phyloP scores from a whole-genome alignment of 2,113 vertebrate genomes.

The Petaurus breviceps region DNA sequence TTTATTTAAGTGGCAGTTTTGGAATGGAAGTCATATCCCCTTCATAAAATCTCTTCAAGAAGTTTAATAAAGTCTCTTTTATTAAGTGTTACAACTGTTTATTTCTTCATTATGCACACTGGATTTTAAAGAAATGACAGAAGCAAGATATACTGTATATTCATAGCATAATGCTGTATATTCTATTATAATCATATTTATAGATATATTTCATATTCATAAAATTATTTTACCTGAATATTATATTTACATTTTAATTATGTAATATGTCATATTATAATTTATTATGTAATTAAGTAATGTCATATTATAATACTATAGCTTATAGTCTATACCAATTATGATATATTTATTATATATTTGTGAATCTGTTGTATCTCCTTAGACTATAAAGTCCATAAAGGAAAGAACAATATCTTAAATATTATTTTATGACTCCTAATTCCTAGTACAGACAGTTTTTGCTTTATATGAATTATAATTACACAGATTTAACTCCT shows the following conservation, averaged over 20 bases:
- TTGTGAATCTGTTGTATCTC: not conserved
- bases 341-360: not conserved
- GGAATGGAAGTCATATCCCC: not conserved
- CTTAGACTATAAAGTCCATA: not conserved
- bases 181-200: not conserved
- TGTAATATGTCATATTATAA: no score
- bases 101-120: not conserved
- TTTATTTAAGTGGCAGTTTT: not conserved
- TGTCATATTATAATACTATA: no score
- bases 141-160: not conserved
- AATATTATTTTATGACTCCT: not conserved
- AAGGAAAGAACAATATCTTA: not conserved
- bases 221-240: not conserved
- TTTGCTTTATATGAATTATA: not conserved
- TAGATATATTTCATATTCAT: not conserved
- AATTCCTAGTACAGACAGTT: not conserved
- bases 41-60: not conserved
- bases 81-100: not conserved
- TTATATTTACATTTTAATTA: no score
- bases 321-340: not conserved
- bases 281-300: no score
- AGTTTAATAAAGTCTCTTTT: not conserved
- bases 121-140: not conserved
- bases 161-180: not conserved
- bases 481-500: no score